A percentile compares a stretch with the other conserved stretches of the same genome.
These are phyloP conservation scores for Trogon surrucura DNA, from an alignment of 2,113 vertebrate genomes.

Conservation along the genomic window DNA sequence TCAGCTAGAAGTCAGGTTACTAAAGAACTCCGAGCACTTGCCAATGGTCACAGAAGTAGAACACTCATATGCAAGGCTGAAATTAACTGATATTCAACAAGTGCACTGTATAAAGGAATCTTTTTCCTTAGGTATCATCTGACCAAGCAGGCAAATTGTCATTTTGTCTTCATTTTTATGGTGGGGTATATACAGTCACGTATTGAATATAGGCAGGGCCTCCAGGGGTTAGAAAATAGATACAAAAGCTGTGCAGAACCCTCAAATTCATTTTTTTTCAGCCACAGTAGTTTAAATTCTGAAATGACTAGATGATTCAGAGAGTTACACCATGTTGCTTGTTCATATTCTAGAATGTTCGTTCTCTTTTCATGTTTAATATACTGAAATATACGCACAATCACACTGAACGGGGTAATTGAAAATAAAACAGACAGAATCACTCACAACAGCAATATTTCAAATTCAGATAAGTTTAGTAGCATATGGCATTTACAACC, in stretches of 20 bases:
- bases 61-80: accelerated
- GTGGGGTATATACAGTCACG: accelerated
- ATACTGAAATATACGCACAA: neutral
- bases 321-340: neutral
- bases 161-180: neutral
- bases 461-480: slow-evolving; percentile 14
- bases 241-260: neutral
- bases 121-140: neutral
- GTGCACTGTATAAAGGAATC: neutral
- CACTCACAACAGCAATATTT: slow-evolving; percentile 16
- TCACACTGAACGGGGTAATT: neutral
- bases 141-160: neutral
- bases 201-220: neutral
- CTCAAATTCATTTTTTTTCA: neutral
- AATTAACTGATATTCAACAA: neutral
- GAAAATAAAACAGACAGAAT: slow-evolving; percentile 31
- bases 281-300: neutral
- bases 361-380: neutral
- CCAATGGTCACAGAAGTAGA: neutral
- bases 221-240: neutral
- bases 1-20: neutral
- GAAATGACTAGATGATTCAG: neutral
- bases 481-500: neutral
- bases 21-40: neutral
- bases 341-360: neutral